Evolutionary conservation across 2,113 vertebrate genomes (phyloP), one percentile per base, ranked within the genome.

Genomic region (Sinocyclocheilus maitianheensis): DNA sequence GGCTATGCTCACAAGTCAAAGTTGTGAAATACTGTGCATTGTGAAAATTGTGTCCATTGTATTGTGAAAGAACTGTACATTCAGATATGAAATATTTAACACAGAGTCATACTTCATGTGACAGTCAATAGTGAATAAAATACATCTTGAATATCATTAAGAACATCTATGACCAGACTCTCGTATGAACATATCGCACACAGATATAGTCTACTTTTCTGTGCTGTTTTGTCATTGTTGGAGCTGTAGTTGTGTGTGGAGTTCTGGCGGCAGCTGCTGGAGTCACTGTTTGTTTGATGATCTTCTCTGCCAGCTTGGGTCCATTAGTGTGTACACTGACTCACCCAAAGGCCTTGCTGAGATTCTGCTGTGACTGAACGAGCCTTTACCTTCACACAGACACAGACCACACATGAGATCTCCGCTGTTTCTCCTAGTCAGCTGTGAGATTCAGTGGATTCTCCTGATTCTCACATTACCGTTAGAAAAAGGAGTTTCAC

Each of bases 211-310:
- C 20, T 60, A 58, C 55, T 60, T 10, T 60, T 60, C 1, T n/a
- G 58, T n/a, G 22, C 58, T 3, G 58, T 60, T 60, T n/a, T 60
- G 20, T n/a, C 22, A 60, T 22, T 60, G 58, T 60, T 60, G 20
- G 58, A n/a, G 58, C 58, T n/a, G 58, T 60, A 60, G 58, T 60
- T n/a, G 22, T 60, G 55, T 58, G 58, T n/a, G 58, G 7, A 60
- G 20, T 20, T n/a, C 22, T 60, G 58, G 58, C 58, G 58, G 8
- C 2, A 22, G 22, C 58, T 60, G 58, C 20, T 60, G 58, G 20
- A 60, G 7, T 60, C 58, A 60, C 58, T 90, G 86, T 91, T 88
- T 93, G 92, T 93, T 93, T 94, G 93, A 92, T 93, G 94, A 93
- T 91, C 91, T 92, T 75, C 40, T 24, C n/a, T 48, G 40, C 12